Evolutionary conservation across 2,888 invertebrate species (phyloP), one percentile per base, ranked within the genome.

Genomic region (Macrosiphum euphorbiae): DNA sequence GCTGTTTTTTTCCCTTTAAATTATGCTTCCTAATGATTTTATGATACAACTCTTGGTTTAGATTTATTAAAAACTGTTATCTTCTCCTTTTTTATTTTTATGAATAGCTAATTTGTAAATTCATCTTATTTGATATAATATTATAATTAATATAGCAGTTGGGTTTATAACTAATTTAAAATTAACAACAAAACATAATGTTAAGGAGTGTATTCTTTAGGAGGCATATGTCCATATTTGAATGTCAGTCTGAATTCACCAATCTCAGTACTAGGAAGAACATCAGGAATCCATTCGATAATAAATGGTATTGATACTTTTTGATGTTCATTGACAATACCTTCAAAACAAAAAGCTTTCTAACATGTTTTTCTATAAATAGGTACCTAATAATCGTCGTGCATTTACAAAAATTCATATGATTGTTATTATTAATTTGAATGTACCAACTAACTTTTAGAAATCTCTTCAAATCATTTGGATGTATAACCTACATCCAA

Each of bases 211-310:
- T 58, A 85, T 47, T 93, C 58, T 86, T 94, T 94, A 16, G 94
- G 94, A 28, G 94, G 96, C 95, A 96, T 97, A 95, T 97, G 97
- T 87, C 97, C 97, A 95, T 97, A 97, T 95, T 97, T 97, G 95
- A 98, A 98, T 95, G 97, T 97, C 93, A 98, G 96, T 94, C 97
- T 96, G 94, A 98, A 96, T 95, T 98, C 97, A 16, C 98, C 98
- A 94, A 98, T 97, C 95, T 97, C 96, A 67, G 97, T 97, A 95
- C 96, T 96, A 13, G 97, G 97, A 92, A 97, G 96, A 93, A 97
- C 97, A 95, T 97, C 97, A 0, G 98, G 97, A 94, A 97, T 97
- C 98, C 98, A 98, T 95, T 98, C 97, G 87, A 98, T 97, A 55
- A 97, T 96, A 95, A 98, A 97, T 41, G 97, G 97, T 94, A 96